Evolutionary conservation across 2,888 invertebrate species (phyloP).

Genomic region (Eulithis testata): DNA sequence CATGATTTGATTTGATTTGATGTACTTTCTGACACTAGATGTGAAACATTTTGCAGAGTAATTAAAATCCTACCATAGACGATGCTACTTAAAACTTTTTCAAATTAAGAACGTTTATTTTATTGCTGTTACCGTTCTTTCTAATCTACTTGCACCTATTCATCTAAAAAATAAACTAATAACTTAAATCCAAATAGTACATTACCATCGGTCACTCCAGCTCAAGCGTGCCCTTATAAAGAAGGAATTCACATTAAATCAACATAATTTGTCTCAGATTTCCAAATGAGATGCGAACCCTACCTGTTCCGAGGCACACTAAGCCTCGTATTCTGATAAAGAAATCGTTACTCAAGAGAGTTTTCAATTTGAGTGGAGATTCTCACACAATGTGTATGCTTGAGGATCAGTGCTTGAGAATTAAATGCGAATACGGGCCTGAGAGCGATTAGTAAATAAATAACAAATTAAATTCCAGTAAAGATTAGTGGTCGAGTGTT

Average conservation of each 20-base stretch:
- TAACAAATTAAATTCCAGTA: conserved; percentile 80
- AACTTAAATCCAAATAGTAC: conserved; percentile 12
- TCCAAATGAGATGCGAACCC: conserved; percentile 56
- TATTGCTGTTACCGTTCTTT: not conserved
- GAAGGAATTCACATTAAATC: conserved; percentile 43
- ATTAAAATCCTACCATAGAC: too few relatives aligned
- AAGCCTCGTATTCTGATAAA: conserved; percentile 7
- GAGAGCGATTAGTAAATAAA: conserved; percentile 75
- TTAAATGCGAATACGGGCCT: too few relatives aligned
- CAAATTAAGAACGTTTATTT: not conserved
- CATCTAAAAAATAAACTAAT: conserved; percentile 16
- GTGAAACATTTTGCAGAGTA: too few relatives aligned
- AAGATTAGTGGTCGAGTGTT: conserved; percentile 75
- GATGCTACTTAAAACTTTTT: too few relatives aligned
- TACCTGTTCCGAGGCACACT: conserved; percentile 56
- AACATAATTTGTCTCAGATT: conserved; percentile 48
- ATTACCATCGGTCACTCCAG: conserved; percentile 21
- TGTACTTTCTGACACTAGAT: too few relatives aligned
- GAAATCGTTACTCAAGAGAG: too few relatives aligned
- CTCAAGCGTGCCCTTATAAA: conserved; percentile 32
- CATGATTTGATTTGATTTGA: too few relatives aligned
- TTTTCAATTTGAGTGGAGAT: too few relatives aligned
- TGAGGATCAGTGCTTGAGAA: too few relatives aligned
- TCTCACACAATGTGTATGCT: too few relatives aligned
- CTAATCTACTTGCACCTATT: conserved; percentile 11